Evolutionary conservation across 2,888 invertebrate species (phyloP), one percentile per base, ranked within the genome.

Genomic region (Hydrotaea cyrtoneurina): DNA sequence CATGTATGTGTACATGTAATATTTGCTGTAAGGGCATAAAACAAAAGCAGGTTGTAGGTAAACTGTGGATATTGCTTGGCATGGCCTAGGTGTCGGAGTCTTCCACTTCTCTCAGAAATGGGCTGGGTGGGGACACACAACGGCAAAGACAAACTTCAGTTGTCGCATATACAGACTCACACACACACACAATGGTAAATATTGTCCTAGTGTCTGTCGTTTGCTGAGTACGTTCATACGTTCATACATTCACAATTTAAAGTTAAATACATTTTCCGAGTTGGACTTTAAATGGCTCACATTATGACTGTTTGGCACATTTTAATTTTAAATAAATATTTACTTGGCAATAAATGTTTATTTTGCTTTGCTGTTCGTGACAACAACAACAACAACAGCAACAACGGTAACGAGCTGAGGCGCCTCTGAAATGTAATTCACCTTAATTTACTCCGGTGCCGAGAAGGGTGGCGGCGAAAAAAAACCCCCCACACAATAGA

Each of bases 301-400:
- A 73, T 73, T 73, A 73, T 59, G 57, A 73, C 57, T 73, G 73
- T 73, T 73, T 57, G 73, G 57, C 57, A 43, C 57, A 57, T 73
- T 59, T 73, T 73, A 73, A 73, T 73, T 73, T 73, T 73, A 73
- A 73, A 73, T 73, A 73, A 73, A 73, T 73, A 59, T 73, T 73
- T 59, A 69, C 69, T 69, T 69, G 10, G 46, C 69, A 46, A 69
- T 69, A 69, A 69, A 46, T 39, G 69, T 46, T 69, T 69, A 69
- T 23, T 39, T 17, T 64, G 26, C 23, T 59, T 15, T 15, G 0
- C 21, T 57, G 4, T 31, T 64, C n/a, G 21, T 64, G 36, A 1
- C 10, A 10, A 17, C 17, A 21, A 19, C 57, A 57, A 21, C 66
- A 43, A 66, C 66, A 66, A 2, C 13, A 66, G 10, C n/a, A 39